These are phyloP conservation scores for Nautilus pompilius DNA, from an alignment of 1,140 invertebrate genomes.

Conservation along the genomic window DNA sequence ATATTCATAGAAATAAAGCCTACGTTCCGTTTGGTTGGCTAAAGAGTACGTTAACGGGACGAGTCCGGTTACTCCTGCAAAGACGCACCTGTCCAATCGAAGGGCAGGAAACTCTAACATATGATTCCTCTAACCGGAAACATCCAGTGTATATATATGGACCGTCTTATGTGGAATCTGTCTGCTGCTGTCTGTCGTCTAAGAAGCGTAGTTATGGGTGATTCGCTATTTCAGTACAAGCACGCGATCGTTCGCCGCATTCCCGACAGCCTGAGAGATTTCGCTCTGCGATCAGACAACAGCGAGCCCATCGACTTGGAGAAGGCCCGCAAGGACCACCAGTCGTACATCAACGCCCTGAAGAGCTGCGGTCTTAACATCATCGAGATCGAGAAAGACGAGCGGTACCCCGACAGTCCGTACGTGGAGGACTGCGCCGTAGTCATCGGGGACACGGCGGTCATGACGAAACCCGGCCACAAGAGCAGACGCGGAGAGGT, in stretches of 20 bases:
- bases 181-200: no score
- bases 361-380: conserved; percentile 47
- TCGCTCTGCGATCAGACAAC: background rate
- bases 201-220: no score
- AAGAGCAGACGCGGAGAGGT: conserved; percentile 69
- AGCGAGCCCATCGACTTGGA: conserved; percentile 5
- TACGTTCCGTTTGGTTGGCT: no score
- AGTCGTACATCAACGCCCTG: conserved; percentile 9
- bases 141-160: no score
- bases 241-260: conserved; percentile 15
- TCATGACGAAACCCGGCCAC: conserved; percentile 75
- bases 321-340: conserved; percentile 6
- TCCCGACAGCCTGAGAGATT: conserved; percentile 9
- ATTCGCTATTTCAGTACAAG: conserved; percentile 11
- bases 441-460: conserved; percentile 84
- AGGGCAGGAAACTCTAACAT: no score
- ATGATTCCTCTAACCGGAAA: no score
- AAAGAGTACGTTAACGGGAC: no score
- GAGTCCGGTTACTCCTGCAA: no score
- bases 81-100: no score
- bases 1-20: no score
- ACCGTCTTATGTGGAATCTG: no score
- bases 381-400: conserved; percentile 83
- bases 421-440: conserved; percentile 90
- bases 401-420: conserved; percentile 73